phyloP scores from a whole-genome alignment of 2,888 invertebrate species.

The Nezara viridula region DNA sequence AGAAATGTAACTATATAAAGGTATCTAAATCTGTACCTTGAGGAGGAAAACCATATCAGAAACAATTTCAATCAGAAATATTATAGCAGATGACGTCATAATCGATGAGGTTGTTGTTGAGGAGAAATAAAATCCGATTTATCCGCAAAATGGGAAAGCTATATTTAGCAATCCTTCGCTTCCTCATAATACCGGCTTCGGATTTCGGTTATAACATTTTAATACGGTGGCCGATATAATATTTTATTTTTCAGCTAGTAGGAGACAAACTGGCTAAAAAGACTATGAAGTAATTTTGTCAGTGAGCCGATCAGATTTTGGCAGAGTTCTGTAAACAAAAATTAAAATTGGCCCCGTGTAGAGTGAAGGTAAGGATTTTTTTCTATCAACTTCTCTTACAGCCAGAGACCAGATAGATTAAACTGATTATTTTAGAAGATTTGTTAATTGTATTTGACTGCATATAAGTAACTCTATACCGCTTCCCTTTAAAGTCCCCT shows the following conservation, averaged over 20 bases:
- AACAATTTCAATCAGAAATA: neutral
- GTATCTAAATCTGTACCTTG: neutral
- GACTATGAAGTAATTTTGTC: neutral
- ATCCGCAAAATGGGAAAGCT: neutral
- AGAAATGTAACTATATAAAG: neutral
- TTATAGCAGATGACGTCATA: neutral
- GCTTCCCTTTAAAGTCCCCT: too few relatives aligned
- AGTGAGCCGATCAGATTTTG: neutral
- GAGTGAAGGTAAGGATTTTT: neutral
- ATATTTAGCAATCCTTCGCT: neutral
- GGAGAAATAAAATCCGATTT: neutral
- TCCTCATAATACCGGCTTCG: too few relatives aligned
- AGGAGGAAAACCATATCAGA: neutral
- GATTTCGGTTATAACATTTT: too few relatives aligned
- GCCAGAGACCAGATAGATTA: too few relatives aligned
- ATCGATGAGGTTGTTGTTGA: neutral
- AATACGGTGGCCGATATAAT: too few relatives aligned
- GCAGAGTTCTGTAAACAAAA: neutral
- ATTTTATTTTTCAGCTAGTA: too few relatives aligned
- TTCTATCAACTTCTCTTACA: too few relatives aligned
- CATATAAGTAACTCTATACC: too few relatives aligned
- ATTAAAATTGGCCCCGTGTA: neutral
- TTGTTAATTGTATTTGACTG: too few relatives aligned
- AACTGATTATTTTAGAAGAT: too few relatives aligned
- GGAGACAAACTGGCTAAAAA: too few relatives aligned